Conservation (phyloP, 2,797 vertebrate species). For the Amblyopsis hoosieri region DNA sequence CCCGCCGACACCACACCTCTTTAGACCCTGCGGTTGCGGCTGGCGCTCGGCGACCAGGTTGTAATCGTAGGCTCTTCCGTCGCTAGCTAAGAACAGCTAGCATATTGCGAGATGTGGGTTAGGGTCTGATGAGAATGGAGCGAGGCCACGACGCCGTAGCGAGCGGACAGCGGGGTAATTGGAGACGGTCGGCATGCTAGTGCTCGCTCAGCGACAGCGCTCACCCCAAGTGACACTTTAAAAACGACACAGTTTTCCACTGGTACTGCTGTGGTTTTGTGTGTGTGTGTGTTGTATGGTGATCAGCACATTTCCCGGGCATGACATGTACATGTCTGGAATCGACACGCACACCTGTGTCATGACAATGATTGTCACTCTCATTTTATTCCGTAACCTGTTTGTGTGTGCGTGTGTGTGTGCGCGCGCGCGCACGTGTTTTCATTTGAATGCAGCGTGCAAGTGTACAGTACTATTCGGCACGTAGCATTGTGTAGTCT, state of each 20-base stretch:
- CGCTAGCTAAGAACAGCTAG: slow-evolving; percentile 58
- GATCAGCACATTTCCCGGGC: slow-evolving; percentile 57
- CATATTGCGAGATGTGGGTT: slow-evolving; percentile 29
- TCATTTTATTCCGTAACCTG: slow-evolving; percentile 16
- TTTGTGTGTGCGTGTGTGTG: neutral
- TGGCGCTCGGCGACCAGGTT: slow-evolving; percentile 52
- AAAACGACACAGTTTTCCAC: slow-evolving; percentile 45
- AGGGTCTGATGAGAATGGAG: slow-evolving; percentile 33
- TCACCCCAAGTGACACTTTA: slow-evolving; percentile 50
- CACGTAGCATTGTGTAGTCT: slow-evolving; percentile 8
- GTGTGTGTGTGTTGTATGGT: slow-evolving; percentile 28
- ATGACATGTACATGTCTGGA: slow-evolving; percentile 20
- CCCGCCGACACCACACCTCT: slow-evolving; percentile 12
- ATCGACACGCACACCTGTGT: slow-evolving; percentile 40
- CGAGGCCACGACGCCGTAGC: slow-evolving; percentile 14
- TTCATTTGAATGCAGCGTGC: slow-evolving; percentile 18
- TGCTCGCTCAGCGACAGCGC: slow-evolving; percentile 58
- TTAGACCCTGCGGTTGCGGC: slow-evolving; percentile 43
- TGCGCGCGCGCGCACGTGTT: neutral
- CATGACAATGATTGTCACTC: slow-evolving; percentile 48
- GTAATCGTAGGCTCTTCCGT: slow-evolving; percentile 61
- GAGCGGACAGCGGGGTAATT: slow-evolving; percentile 52
- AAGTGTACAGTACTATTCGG: slow-evolving; percentile 28
- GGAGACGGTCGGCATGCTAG: slow-evolving; percentile 52
- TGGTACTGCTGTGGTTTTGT: slow-evolving; percentile 29